These are phyloP conservation scores for Rhopilema esculentum DNA, from an alignment of 30 jellyfish, hydroid and myxozoan genomes.

Conservation along the genomic window DNA sequence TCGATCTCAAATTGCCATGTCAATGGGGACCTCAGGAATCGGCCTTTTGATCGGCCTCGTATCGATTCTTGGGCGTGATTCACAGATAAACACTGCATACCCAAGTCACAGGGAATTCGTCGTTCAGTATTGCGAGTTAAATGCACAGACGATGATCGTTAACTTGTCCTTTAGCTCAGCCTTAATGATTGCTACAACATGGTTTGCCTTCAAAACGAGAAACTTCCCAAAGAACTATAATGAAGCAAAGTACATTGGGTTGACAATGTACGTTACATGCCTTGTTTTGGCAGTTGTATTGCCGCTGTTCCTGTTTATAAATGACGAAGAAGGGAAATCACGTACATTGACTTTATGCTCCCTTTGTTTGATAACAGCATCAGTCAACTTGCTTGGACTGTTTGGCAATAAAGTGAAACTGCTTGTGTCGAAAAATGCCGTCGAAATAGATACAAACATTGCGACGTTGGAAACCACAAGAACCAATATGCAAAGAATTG, in stretches of 20 bases:
- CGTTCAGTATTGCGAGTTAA: conserved; percentile 67
- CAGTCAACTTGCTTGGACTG: conserved; percentile 84
- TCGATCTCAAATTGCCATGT: conserved; percentile 71
- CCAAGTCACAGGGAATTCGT: conserved; percentile 74
- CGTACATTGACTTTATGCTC: conserved; percentile 64
- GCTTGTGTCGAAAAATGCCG: conserved; percentile 35
- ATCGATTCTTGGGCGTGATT: conserved; percentile 69
- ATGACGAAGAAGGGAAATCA: conserved; percentile 60
- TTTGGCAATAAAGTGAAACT: conserved; percentile 82
- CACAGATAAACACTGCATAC: conserved; percentile 67
- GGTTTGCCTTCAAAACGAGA: conserved; percentile 94
- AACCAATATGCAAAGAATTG: conserved; percentile 12
- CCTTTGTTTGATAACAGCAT: conserved; percentile 71
- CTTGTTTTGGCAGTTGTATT: conserved; percentile 71
- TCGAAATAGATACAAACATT: conserved; percentile 24
- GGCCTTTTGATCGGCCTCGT: conserved; percentile 72
- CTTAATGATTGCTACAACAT: conserved; percentile 78
- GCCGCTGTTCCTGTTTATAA: conserved; percentile 58
- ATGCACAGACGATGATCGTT: conserved; percentile 50
- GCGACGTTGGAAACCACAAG: conserved; percentile 17
- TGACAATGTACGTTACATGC: conserved; percentile 88
- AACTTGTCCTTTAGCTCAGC: conserved; percentile 79
- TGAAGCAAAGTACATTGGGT: conserved; percentile 95
- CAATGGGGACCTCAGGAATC: conserved; percentile 64
- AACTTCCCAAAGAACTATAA: conserved; percentile 95